Evolutionary conservation across 2,113 vertebrate species (phyloP).

Genomic region (Syrmaticus mikado): DNA sequence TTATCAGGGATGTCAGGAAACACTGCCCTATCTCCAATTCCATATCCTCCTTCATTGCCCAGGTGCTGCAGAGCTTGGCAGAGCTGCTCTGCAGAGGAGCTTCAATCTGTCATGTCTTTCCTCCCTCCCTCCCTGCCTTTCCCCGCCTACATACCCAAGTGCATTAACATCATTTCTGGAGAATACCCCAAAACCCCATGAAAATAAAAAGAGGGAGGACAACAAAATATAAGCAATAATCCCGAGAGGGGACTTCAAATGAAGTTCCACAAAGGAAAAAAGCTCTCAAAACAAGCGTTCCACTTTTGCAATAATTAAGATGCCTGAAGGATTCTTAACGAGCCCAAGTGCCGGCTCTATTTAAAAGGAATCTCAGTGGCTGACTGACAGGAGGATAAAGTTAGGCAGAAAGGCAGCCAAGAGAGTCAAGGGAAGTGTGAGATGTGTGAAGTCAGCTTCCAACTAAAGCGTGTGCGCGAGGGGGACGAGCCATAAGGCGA

Average conservation of each 20-base stretch:
- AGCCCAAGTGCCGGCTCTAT: background rate
- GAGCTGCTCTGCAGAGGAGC: background rate
- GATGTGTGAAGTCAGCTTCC: conserved; percentile 20
- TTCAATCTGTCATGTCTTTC: background rate
- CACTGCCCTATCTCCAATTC: accelerated
- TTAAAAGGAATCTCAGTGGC: conserved; percentile 38
- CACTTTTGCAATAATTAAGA: conserved; percentile 34
- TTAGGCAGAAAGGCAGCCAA: conserved; percentile 43
- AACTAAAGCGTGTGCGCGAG: background rate
- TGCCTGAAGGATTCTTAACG: background rate
- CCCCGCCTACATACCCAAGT: background rate
- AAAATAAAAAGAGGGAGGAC: background rate
- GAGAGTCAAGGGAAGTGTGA: conserved; percentile 61
- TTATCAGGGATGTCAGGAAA: background rate
- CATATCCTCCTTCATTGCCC: background rate
- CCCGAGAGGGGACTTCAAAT: background rate
- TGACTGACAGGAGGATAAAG: conserved; percentile 60
- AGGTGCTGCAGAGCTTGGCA: background rate
- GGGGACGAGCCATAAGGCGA: background rate
- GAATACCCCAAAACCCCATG: background rate
- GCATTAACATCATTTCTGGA: background rate
- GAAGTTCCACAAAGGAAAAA: background rate
- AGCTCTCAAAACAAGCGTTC: background rate
- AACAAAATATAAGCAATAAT: background rate
- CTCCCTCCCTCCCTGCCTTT: background rate